Evolutionary conservation across 2,113 vertebrate genomes (phyloP), one percentile per base, ranked within the genome.

Genomic region (Laticauda colubrina): DNA sequence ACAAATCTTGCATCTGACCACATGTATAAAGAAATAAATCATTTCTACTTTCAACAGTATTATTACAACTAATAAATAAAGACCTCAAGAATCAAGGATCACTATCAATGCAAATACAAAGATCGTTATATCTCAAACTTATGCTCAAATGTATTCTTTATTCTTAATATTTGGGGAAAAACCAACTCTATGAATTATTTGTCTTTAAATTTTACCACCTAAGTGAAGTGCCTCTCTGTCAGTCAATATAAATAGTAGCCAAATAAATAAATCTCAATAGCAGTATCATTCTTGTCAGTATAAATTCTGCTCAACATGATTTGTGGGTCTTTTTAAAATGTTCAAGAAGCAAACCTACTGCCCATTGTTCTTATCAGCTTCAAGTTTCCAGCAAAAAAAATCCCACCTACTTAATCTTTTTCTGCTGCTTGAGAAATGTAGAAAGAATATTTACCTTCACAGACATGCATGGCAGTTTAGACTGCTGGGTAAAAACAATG

Each of bases 381-480:
- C 85, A 94, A 94, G 93, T 95, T 96, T 94, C 88, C 55, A 93
- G 24, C 90, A 94, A 93, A 90, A 51, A 45, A 88, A 56, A 95
- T 94, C 51, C 75, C 45, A 57, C 94, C 94, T 87, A 51, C 81
- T 91, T 95, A 96, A 88, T 92, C 51, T 61, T 90, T 93, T 89
- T 53, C 48, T 39, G 2, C 2, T 93, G 11, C 64, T 90, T 55
- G 54, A 93, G 69, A 95, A 95, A 96, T 51, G 56, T 90, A 92
- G 93, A 94, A 93, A 93, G 94, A 96, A 96, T 92, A 93, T 95
- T 96, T 97, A 95, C 96, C 93, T 97, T 95, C 23, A 81, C 92
- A 92, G 81, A 92, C 87, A 93, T 90, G 93, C 95, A 91, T 88
- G 86, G 94, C 92, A 95, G 95, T 95, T 91, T 94, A 95, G 34